phyloP scores from a whole-genome alignment of 2,797 vertebrate genomes.

The Anguilla anguilla region DNA sequence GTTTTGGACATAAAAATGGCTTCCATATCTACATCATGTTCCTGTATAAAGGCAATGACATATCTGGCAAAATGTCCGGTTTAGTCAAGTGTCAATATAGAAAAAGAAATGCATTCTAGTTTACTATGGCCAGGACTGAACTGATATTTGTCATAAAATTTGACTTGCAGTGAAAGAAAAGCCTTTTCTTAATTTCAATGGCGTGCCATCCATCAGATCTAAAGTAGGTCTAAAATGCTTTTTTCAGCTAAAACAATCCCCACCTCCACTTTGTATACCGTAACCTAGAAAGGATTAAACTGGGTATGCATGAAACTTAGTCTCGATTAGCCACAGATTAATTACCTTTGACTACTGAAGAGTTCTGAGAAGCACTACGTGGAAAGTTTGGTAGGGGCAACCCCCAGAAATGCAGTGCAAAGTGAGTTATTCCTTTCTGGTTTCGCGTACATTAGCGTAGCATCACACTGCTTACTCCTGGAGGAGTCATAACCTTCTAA shows the following conservation, averaged over 20 bases:
- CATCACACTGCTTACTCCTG: neutral
- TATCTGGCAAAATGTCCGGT: no score
- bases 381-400: neutral
- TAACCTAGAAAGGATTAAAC: neutral
- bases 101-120: no score
- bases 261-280: neutral
- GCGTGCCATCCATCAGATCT: neutral
- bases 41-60: no score
- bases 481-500: neutral
- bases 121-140: neutral
- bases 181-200: neutral
- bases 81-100: no score
- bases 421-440: neutral
- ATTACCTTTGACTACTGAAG: neutral
- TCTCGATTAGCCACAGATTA: neutral
- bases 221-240: neutral
- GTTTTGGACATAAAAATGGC: neutral
- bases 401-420: neutral
- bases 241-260: neutral
- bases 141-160: neutral
- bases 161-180: neutral
- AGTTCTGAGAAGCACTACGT: neutral
- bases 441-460: neutral
- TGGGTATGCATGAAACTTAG: neutral
- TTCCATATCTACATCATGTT: no score